Evolutionary conservation across 2,113 vertebrate genomes (phyloP).

Genomic region (Gymnobelideus leadbeateri): DNA sequence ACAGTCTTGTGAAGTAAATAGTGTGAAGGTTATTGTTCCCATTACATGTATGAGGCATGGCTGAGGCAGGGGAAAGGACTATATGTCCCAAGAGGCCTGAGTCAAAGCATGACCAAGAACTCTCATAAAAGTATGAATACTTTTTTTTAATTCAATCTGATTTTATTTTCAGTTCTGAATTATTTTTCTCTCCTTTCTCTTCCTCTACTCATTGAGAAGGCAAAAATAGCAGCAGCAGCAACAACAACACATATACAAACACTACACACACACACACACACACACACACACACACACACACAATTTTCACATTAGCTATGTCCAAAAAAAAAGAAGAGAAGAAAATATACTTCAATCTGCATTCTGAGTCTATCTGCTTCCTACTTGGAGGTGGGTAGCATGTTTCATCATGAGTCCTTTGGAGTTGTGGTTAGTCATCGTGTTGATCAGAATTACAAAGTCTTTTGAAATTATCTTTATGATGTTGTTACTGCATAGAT

Average conservation of each 20-base stretch:
- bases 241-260: background rate
- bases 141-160: background rate
- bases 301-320: background rate
- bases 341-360: background rate
- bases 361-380: background rate
- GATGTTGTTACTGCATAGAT: background rate
- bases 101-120: background rate
- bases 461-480: background rate
- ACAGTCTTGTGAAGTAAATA: background rate
- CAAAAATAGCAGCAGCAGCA: background rate
- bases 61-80: background rate
- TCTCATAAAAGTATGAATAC: background rate
- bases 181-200: background rate
- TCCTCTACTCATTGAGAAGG: background rate
- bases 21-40: background rate
- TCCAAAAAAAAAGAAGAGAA: background rate
- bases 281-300: no score
- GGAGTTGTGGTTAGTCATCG: background rate
- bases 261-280: no score
- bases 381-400: background rate
- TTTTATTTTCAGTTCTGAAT: background rate
- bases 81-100: background rate
- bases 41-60: background rate
- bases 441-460: background rate
- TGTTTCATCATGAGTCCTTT: background rate